Conservation (phyloP, 2,888 invertebrate species). For the Agonum fuliginosum region DNA sequence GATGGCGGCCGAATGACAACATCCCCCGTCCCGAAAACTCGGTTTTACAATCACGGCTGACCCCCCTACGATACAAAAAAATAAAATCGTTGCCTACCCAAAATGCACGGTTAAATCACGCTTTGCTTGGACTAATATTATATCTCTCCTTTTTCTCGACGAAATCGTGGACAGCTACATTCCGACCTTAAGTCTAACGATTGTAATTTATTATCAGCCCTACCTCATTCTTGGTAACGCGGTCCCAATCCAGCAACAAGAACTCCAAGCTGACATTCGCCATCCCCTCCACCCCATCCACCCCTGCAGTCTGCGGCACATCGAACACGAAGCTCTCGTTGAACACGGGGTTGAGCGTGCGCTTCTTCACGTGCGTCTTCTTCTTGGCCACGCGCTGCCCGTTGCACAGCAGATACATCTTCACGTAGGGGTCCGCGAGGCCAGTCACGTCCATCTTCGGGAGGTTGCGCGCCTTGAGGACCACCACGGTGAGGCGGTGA, state of each 20-base stretch:
- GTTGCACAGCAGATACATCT: conserved; percentile 97
- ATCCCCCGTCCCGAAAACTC: too few species aligned
- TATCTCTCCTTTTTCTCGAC: too few species aligned
- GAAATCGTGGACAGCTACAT: too few species aligned
- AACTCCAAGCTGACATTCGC: conserved; percentile 91
- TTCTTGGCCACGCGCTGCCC: conserved; percentile 99
- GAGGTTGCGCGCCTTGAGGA: conserved; percentile 96
- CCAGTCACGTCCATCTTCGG: conserved; percentile 99
- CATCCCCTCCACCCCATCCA: conserved; percentile 77
- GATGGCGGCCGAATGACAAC: too few species aligned
- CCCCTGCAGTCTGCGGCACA: conserved; percentile 86
- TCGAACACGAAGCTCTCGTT: conserved; percentile 99
- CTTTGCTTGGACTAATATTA: too few species aligned
- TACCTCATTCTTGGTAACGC: conserved; percentile 98
- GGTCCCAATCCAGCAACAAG: conserved; percentile 95
- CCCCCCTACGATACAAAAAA: too few species aligned
- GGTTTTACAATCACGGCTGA: too few species aligned
- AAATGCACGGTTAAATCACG: too few species aligned
- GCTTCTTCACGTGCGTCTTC: conserved; percentile 99
- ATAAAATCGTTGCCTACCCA: too few species aligned
- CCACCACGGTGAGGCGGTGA: conserved; percentile 95
- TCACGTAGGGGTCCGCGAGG: conserved; percentile 97
- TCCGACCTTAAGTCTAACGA: too few species aligned
- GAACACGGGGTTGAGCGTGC: conserved; percentile 98
- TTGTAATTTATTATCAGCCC: too few species aligned